A percentile compares a stretch with the other conserved stretches of the same genome.
Evolutionary conservation across 2,113 vertebrate species (phyloP).

Genomic region (Irena cyanogastra): DNA sequence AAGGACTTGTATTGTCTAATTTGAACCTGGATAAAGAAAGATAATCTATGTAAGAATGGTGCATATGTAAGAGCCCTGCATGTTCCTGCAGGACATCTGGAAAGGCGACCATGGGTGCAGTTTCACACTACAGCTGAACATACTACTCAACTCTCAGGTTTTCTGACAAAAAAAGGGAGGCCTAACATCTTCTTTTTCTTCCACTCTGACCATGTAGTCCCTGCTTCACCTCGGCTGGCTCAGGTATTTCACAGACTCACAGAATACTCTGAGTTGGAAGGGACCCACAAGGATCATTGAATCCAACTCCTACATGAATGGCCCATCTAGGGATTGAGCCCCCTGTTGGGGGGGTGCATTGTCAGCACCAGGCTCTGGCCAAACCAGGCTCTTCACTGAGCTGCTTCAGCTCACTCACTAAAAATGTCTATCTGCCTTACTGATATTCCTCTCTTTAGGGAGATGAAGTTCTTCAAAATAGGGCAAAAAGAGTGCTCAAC

Average conservation of each 20-base stretch:
- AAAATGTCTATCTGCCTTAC: background rate
- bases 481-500: background rate
- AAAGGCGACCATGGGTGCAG: background rate
- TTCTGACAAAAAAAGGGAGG: background rate
- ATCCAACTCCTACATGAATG: background rate
- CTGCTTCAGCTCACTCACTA: background rate
- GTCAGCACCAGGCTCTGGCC: background rate
- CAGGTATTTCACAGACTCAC: background rate
- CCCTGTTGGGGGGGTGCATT: rapidly evolving
- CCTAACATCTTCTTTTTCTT: background rate
- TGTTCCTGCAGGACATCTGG: background rate
- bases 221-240: background rate
- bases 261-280: background rate
- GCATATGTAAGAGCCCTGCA: background rate
- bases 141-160: background rate
- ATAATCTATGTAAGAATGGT: background rate
- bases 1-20: background rate
- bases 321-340: too few relatives aligned
- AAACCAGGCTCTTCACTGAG: background rate
- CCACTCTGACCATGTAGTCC: background rate
- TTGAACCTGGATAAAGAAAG: background rate
- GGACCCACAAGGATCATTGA: background rate
- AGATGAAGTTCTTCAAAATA: background rate
- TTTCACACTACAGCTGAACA: background rate
- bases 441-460: background rate